Base-by-base conservation (phyloP, 2,797 vertebrate genomes). In the Echeneis naucrates region DNA sequence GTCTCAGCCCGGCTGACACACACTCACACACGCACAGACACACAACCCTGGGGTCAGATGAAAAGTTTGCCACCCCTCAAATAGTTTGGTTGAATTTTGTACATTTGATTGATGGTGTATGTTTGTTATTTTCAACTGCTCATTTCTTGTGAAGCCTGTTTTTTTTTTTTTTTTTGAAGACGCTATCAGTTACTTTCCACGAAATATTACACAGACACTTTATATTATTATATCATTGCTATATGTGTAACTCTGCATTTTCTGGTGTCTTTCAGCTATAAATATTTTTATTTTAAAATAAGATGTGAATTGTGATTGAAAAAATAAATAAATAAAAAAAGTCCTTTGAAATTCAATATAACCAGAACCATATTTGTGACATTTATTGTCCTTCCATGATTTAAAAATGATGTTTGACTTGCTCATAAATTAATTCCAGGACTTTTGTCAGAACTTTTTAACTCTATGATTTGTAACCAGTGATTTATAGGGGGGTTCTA, bases 21-120 rank as follows among this genome's bases (percentile, higher is more conserved):
- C 30, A 30, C 30, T 30, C 30, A 30, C 30, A 3, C 30, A 30
- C 30, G 6, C 30, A 30, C 6, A n/a, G n/a, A 21, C 42, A 37
- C 26, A 66, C 79, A 74, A 57, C 50, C 67, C 62, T n/a, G 62
- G 37, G 72, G 65, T 74, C 59, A 68, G 45, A 71, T 26, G 78
- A 5, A 72, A 26, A 66, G 63, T 63, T 13, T 4, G n/a, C 72
- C 33, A 72, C 71, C 30, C 19, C 40, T 48, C 1, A 2, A 57
- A 51, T 1, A 12, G 33, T 69, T 32, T 16, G 23, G 23, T 51
- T 52, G 35, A 62, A 33, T 62, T 30, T 73, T 21, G 11, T 10
- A 59, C 19, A 23, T 35, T 6, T 56, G 47, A 69, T 37, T 19
- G 11, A 6, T 13, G 13, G 12, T 45, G 17, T 62, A 24, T 68